Evolutionary conservation across 2,113 vertebrate genomes (phyloP).

Genomic region (Shinisaurus crocodilurus): DNA sequence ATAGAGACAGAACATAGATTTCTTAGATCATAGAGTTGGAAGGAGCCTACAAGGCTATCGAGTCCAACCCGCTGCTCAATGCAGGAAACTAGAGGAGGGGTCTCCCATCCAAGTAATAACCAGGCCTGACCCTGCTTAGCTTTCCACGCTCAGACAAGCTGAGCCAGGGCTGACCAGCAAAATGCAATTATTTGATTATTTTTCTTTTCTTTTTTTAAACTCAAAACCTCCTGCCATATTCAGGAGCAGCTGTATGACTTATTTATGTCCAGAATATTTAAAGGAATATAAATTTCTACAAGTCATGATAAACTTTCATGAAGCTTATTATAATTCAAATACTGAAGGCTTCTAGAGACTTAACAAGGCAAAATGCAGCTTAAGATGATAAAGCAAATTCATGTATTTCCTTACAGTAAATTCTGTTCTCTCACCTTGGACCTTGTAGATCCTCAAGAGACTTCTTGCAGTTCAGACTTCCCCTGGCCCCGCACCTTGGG

Average conservation of each 20-base stretch:
- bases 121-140: too few species aligned
- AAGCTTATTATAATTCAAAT: slow-evolving; percentile 17
- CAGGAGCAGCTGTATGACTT: neutral
- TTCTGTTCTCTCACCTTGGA: neutral
- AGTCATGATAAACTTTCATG: neutral
- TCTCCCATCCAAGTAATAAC: too few species aligned
- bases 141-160: too few species aligned
- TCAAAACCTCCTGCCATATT: neutral
- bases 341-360: neutral
- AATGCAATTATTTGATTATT: slow-evolving; percentile 15
- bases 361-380: neutral
- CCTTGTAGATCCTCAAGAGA: neutral
- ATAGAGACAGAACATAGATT: slow-evolving; percentile 25
- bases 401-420: neutral
- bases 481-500: too few species aligned
- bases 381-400: neutral
- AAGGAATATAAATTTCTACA: neutral
- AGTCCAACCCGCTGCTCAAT: too few species aligned
- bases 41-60: too few species aligned
- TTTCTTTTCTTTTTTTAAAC: slow-evolving; percentile 24
- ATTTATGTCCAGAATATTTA: neutral
- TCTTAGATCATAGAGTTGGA: too few species aligned
- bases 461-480: too few species aligned
- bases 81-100: too few species aligned
- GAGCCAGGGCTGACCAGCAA: neutral